Evolutionary conservation across 2,113 vertebrate species (phyloP), one percentile per base, ranked within the genome.

Genomic region (Litocranius walleri): DNA sequence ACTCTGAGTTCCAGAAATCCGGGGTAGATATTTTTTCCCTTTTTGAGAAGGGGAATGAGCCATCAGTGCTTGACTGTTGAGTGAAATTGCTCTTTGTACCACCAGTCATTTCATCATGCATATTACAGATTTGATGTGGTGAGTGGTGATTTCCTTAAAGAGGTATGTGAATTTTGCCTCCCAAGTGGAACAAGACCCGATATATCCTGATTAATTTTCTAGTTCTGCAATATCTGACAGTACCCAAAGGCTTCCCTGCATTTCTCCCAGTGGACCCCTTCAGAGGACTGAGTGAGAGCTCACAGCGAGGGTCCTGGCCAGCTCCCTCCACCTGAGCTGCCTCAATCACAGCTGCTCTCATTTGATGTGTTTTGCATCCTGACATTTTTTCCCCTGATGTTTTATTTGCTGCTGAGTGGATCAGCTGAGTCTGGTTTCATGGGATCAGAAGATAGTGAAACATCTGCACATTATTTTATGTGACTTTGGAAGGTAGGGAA

Each of bases 141-240:
- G 54, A 81, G 15, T 61, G 29, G 57, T 82, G 16, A 64, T 81
- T 91, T 43, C 25, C 25, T 54, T 57, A 29, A 91, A 48, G 2
- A 40, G 33, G 9, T 29, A 1, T 30, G 10, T 85, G 61, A 29
- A 30, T 93, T 64, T 64, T n/a, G 30, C 30, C 15, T 64, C 62
- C 30, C 3, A 1, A n/a, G 57, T 82, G 16, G 71, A 84, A n/a
- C 2, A 54, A 54, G 54, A 6, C 1, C 11, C 2, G 1, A 8
- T 8, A 17, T 33, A 16, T 64, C 15, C 62, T 33, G 62, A 30
- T 17, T 64, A 0, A 33, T 33, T 64, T 16, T 64, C 30, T 56
- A 56, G 19, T 21, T 56, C 19, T 3, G 54, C 19, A 21, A 7
- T 56, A 56, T 21, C 17, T 8, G 6, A 56, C 2, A 2, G 19